These are phyloP conservation scores for Drosophila aldrichi DNA, from an alignment of 2,888 invertebrate species.

Conservation along the genomic window DNA sequence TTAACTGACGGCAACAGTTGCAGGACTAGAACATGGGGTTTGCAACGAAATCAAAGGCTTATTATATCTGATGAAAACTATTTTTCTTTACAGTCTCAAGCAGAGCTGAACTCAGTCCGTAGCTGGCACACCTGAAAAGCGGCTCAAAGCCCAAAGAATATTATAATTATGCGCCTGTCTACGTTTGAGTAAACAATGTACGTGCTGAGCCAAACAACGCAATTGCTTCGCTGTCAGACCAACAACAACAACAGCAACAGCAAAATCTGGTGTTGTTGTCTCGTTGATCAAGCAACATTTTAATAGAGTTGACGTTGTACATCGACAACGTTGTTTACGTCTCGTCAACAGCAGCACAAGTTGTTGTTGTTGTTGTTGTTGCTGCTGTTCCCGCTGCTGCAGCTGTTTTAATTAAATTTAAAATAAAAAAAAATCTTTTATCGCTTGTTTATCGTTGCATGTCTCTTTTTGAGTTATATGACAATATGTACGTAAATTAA, in stretches of 20 bases:
- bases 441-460: slow-evolving; percentile 73
- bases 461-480: slow-evolving; percentile 62
- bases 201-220: slow-evolving; percentile 53
- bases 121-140: slow-evolving; percentile 28
- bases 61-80: slow-evolving; percentile 5
- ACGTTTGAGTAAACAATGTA: slow-evolving; percentile 48
- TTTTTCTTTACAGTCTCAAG: not conserved
- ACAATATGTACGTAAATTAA: slow-evolving; percentile 76
- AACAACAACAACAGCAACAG: slow-evolving; percentile 3
- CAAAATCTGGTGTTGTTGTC: slow-evolving; percentile 40
- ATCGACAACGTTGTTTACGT: slow-evolving; percentile 71
- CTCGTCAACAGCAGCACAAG: slow-evolving; percentile 66
- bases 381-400: slow-evolving; percentile 25
- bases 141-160: slow-evolving; percentile 41
- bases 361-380: slow-evolving; percentile 35
- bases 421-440: slow-evolving; percentile 77
- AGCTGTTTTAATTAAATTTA: slow-evolving; percentile 78
- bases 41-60: slow-evolving; percentile 1
- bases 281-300: slow-evolving; percentile 76
- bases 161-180: slow-evolving; percentile 67
- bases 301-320: slow-evolving; percentile 77
- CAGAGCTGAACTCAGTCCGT: not conserved
- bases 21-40: not conserved
- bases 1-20: not conserved
- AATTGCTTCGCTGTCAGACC: slow-evolving; percentile 54